These are phyloP conservation scores for Trichoplusia ni DNA, from an alignment of 1,140 invertebrate species.

Conservation along the genomic window DNA sequence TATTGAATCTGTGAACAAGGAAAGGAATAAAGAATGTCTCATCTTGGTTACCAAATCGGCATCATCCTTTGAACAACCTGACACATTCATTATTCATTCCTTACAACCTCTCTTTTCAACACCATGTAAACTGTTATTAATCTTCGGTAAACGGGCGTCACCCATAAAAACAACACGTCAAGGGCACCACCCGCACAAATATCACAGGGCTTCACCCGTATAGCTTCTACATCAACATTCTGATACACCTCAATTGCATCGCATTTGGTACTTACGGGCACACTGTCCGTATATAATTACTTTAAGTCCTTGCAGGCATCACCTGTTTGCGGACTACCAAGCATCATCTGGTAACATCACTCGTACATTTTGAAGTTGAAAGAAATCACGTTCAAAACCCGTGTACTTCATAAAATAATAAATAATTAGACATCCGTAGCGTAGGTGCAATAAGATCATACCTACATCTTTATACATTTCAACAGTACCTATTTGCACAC, in stretches of 20 bases:
- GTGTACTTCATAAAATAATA: too few species aligned
- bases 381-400: not conserved
- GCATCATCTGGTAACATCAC: slow-evolving; percentile 1
- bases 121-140: not conserved
- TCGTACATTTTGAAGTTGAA: not conserved
- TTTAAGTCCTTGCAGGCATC: not conserved
- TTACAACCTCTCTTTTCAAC: not conserved
- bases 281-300: too few species aligned
- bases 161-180: not conserved
- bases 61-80: slow-evolving; percentile 1
- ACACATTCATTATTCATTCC: slow-evolving; percentile 2
- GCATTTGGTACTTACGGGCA: not conserved
- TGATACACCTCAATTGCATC: not conserved
- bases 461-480: too few species aligned
- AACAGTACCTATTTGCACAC: too few species aligned
- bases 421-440: too few species aligned
- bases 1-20: not conserved
- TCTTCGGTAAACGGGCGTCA: not conserved
- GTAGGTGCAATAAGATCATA: too few species aligned
- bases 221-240: not conserved
- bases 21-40: not conserved
- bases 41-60: not conserved
- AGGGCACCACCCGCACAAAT: not conserved
- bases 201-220: too few species aligned
- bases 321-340: not conserved